Conservation (phyloP, 2,797 vertebrate genomes). For the Channallabes apus region DNA sequence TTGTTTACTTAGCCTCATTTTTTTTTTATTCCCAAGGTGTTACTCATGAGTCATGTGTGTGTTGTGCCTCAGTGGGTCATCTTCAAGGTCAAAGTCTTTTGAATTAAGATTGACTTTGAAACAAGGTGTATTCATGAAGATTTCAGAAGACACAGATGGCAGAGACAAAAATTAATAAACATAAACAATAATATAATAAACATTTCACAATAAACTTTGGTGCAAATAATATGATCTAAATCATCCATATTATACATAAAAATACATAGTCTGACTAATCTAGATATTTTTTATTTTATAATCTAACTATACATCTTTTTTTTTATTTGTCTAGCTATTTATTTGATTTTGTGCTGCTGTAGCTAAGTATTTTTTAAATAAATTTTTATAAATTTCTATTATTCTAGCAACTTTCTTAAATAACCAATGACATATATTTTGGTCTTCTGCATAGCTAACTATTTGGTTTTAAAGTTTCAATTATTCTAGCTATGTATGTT, state of each 20-base stretch:
- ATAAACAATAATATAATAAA: too few species aligned
- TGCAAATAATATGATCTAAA: not conserved
- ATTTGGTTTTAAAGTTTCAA: not conserved
- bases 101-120: not conserved
- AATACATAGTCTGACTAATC: not conserved
- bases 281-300: not conserved
- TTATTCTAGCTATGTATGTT: not conserved
- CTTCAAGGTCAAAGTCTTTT: constrained; percentile 12
- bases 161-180: not conserved
- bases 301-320: not conserved
- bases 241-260: not conserved
- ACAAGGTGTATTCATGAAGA: not conserved
- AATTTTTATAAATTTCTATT: too few species aligned
- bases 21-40: constrained; percentile 26
- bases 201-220: not conserved
- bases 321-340: not conserved
- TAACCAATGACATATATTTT: too few species aligned
- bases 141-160: not conserved
- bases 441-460: not conserved
- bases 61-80: not conserved
- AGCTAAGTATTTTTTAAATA: not conserved
- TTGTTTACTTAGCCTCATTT: constrained; percentile 28
- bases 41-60: constrained; percentile 6
- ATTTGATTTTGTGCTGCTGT: not conserved
- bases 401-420: too few species aligned